phyloP scores from a whole-genome alignment of 2,113 vertebrate species.

The Pteruthius melanotis region DNA sequence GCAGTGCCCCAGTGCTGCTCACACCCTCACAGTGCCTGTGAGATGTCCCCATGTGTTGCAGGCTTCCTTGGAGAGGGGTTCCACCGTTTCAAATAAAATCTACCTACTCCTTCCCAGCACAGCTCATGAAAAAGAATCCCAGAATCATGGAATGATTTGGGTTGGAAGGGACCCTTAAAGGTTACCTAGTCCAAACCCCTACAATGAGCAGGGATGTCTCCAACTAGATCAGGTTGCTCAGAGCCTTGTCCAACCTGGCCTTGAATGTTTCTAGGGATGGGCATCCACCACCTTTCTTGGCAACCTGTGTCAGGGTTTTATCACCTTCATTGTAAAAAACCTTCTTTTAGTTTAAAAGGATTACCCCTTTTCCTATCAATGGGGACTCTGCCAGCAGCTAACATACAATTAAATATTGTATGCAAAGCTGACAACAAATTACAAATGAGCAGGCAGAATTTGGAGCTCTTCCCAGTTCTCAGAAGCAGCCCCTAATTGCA shows the following conservation, averaged over 20 bases:
- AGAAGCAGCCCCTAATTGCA: background rate
- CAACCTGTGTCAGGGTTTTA: background rate
- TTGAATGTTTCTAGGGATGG: background rate
- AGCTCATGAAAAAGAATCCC: background rate
- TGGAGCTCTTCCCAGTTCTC: background rate
- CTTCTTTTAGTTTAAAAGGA: background rate
- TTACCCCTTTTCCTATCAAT: background rate
- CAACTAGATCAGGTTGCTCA: background rate
- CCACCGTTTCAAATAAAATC: background rate
- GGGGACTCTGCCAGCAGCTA: background rate
- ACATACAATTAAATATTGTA: background rate
- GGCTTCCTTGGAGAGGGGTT: background rate
- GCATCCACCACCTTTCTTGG: background rate
- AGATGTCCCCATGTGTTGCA: background rate
- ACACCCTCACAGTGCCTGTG: accelerated
- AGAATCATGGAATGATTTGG: background rate
- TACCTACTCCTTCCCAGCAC: background rate
- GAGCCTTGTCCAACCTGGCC: background rate
- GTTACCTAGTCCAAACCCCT: background rate
- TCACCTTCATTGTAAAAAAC: background rate
- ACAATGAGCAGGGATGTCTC: background rate
- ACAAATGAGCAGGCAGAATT: background rate
- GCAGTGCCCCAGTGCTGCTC: background rate
- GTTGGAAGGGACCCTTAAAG: background rate
- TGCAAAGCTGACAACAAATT: background rate